Conservation (phyloP, 1,140 invertebrate species). For the Scylla paramamosain region DNA sequence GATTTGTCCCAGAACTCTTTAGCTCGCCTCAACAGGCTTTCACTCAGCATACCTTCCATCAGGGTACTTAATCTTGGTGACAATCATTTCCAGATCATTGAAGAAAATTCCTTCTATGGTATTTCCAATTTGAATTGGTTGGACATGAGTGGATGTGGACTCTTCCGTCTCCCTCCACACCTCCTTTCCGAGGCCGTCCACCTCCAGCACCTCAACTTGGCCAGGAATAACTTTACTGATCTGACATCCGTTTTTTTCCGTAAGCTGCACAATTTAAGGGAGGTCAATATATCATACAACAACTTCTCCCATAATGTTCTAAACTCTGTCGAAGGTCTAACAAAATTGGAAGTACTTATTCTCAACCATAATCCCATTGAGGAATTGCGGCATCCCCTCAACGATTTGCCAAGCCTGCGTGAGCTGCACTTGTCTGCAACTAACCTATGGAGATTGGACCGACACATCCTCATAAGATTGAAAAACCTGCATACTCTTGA, state of each 20-base stretch:
- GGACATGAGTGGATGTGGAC: constrained; percentile 78
- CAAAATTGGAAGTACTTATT: constrained; percentile 86
- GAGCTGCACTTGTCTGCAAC: constrained; percentile 89
- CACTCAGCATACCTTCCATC: constrained; percentile 83
- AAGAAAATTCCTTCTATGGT: constrained; percentile 86
- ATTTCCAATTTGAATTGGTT: constrained; percentile 88
- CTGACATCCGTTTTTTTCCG: constrained; percentile 86
- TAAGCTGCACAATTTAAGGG: constrained; percentile 78
- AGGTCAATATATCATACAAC: constrained; percentile 79
- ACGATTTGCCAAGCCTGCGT: constrained; percentile 83
- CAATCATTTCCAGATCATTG: constrained; percentile 86
- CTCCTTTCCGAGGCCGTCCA: constrained; percentile 74
- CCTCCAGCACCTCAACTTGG: constrained; percentile 78
- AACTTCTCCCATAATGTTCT: constrained; percentile 78
- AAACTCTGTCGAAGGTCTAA: constrained; percentile 83
- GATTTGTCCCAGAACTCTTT: constrained; percentile 88
- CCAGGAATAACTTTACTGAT: constrained; percentile 82
- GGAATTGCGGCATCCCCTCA: constrained; percentile 84
- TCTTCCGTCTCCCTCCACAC: constrained; percentile 68
- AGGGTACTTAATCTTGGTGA: constrained; percentile 84
- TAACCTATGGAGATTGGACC: constrained; percentile 87
- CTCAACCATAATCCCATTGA: constrained; percentile 84
- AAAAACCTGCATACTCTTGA: constrained; percentile 87
- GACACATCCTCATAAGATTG: constrained; percentile 87
- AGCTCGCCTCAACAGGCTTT: constrained; percentile 86